These are phyloP conservation scores for Crypturellus undulatus DNA, from an alignment of 2,113 vertebrate species.

Conservation along the genomic window DNA sequence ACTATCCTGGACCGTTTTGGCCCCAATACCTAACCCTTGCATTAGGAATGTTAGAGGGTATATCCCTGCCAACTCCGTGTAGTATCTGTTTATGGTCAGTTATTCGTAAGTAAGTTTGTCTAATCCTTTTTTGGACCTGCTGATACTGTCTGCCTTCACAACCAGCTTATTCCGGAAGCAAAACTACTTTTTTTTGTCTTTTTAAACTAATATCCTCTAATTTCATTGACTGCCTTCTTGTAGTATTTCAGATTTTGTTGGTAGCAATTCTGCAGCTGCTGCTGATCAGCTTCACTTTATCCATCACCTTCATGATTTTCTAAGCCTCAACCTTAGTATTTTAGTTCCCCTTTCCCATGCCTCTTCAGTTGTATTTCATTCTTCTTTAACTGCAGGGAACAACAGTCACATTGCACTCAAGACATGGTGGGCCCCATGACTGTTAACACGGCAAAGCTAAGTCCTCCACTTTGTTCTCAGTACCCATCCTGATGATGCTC, in stretches of 20 bases:
- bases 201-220: neutral
- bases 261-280: neutral
- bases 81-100: neutral
- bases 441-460: neutral
- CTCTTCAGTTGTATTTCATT: neutral
- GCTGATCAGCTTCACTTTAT: neutral
- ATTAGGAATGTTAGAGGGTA: neutral
- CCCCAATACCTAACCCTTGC: neutral
- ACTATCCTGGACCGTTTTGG: neutral
- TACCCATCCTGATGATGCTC: neutral
- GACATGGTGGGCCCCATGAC: fast-evolving
- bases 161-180: neutral
- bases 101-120: neutral
- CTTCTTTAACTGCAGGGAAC: neutral
- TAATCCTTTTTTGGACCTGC: neutral
- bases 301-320: neutral
- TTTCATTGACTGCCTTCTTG: neutral
- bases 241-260: neutral
- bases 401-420: neutral
- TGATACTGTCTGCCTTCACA: neutral
- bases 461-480: neutral
- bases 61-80: neutral
- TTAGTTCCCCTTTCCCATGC: neutral
- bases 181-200: neutral
- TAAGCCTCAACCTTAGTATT: neutral